phyloP scores from a whole-genome alignment of 2,797 vertebrate species.

The Anableps anableps region DNA sequence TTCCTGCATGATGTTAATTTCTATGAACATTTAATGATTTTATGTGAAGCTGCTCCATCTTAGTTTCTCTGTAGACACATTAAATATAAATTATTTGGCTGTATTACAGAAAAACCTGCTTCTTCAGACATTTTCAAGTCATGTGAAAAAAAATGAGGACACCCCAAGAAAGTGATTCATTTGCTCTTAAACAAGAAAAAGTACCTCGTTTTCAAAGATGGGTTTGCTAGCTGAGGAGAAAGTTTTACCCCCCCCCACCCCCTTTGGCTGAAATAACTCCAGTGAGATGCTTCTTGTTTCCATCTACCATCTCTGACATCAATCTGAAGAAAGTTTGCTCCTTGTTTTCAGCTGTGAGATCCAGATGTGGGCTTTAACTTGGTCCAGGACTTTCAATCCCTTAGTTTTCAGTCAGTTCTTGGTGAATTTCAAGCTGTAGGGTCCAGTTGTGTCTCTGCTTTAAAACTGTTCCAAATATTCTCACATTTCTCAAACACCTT shows the following conservation, averaged over 20 bases:
- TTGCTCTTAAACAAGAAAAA: background rate
- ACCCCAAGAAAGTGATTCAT: background rate
- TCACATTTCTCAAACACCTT: background rate
- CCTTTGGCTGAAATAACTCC: background rate
- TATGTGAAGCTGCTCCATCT: constrained; percentile 46
- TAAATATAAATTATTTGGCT: constrained; percentile 28
- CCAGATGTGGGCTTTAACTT: background rate
- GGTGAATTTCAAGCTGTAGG: background rate
- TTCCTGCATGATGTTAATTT: constrained; percentile 73
- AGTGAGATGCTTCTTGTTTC: too few relatives aligned
- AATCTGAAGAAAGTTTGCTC: too few relatives aligned
- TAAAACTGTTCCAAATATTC: too few relatives aligned
- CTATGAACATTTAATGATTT: constrained; percentile 53
- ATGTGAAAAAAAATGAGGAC: background rate
- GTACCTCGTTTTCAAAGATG: background rate
- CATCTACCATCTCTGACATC: too few relatives aligned
- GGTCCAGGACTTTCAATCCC: background rate
- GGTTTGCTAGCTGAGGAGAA: too few relatives aligned
- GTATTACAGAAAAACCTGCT: constrained; percentile 39
- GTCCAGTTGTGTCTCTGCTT: too few relatives aligned
- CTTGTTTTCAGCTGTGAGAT: too few relatives aligned
- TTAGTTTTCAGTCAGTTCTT: background rate
- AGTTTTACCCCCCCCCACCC: too few relatives aligned
- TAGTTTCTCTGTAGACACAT: constrained; percentile 38
- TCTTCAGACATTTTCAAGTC: constrained; percentile 25